phyloP scores from a whole-genome alignment of 2,113 vertebrate genomes.

The Murina feae region DNA sequence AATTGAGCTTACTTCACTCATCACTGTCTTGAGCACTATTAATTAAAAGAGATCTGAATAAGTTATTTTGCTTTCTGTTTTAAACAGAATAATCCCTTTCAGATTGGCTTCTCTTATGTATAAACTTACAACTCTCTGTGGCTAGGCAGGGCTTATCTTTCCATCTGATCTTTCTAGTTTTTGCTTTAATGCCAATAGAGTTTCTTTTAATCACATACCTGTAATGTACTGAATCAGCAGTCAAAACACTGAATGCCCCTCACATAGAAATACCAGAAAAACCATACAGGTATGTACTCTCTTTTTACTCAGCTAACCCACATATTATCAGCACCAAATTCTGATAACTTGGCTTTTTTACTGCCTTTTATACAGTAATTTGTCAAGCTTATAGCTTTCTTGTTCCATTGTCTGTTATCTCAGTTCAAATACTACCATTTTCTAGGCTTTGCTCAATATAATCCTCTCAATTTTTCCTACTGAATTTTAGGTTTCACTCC shows the following conservation, averaged over 20 bases:
- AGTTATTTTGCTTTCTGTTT: not conserved
- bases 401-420: not conserved
- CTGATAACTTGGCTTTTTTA: not conserved
- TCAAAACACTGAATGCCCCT: not conserved
- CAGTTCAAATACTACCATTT: conserved; percentile 17
- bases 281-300: not conserved
- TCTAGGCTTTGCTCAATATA: not conserved
- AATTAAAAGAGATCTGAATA: not conserved
- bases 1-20: not conserved
- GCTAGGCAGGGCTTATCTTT: not conserved
- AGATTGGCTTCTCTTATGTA: not conserved
- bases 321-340: not conserved
- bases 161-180: not conserved
- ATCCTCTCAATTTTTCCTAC: conserved; percentile 15
- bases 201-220: not conserved
- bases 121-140: not conserved
- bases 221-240: not conserved
- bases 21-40: not conserved
- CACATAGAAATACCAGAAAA: not conserved
- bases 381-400: conserved; percentile 2
- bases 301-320: not conserved
- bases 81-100: not conserved
- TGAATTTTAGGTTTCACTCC: conserved; percentile 46
- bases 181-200: not conserved
- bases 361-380: not conserved